Conservation (phyloP, 2,888 invertebrate species). For the Drosophila pegasa region DNA sequence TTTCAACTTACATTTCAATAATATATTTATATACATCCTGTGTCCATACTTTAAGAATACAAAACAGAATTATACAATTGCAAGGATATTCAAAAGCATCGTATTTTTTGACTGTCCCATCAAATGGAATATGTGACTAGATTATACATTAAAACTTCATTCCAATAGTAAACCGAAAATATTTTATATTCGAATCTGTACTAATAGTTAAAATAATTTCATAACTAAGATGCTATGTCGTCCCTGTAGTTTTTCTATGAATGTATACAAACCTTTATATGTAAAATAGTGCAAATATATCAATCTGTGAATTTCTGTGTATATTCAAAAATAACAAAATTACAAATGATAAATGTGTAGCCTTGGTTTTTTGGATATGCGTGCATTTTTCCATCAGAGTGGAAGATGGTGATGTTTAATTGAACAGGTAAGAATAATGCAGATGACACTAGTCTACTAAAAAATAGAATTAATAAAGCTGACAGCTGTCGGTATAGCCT, state of each 20-base stretch:
- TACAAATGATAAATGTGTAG: too few relatives aligned
- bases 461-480: not conserved
- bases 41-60: conserved; percentile 4
- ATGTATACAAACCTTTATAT: conserved; percentile 38
- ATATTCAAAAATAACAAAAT: not conserved
- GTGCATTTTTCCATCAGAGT: not conserved
- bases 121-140: conserved; percentile 37
- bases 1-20: not conserved
- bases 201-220: conserved; percentile 5
- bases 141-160: conserved; percentile 12
- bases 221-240: not conserved
- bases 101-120: conserved; percentile 51
- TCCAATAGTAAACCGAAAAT: conserved; percentile 2
- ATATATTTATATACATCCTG: not conserved
- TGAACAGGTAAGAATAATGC: not conserved
- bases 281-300: conserved; percentile 29
- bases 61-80: not conserved
- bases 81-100: conserved; percentile 16
- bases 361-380: not conserved
- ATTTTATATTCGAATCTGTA: conserved; percentile 6
- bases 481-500: too few relatives aligned
- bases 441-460: not conserved
- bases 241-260: conserved; percentile 38
- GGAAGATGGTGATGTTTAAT: not conserved
- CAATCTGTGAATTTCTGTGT: conserved; percentile 20